phyloP scores from a whole-genome alignment of 1,140 invertebrate species.

The Polyergus mexicanus region DNA sequence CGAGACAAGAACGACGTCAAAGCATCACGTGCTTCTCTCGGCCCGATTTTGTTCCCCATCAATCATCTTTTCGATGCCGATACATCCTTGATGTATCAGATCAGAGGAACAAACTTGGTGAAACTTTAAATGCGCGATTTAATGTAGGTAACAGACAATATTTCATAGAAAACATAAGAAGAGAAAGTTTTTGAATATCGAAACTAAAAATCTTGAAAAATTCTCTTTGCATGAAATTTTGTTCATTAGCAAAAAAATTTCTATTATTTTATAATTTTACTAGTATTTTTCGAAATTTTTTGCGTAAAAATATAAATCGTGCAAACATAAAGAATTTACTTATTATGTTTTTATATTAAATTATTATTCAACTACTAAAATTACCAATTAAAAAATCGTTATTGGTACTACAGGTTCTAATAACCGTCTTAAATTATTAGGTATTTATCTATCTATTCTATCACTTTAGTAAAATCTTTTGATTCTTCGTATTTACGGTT shows the following conservation, averaged over 20 bases:
- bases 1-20: conserved; percentile 14
- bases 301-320: not conserved
- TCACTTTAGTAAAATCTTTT: conserved; percentile 11
- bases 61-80: conserved; percentile 6
- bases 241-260: not conserved
- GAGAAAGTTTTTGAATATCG: not conserved
- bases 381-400: not conserved
- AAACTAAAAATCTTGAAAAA: not conserved
- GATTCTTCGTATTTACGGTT: not conserved
- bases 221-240: not conserved
- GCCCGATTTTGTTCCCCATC: conserved; percentile 30
- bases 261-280: not conserved
- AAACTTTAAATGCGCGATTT: conserved; percentile 17
- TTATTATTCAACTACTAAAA: not conserved
- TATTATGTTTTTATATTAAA: not conserved
- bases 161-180: not conserved
- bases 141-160: not conserved
- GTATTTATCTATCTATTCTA: not conserved
- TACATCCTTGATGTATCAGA: not conserved
- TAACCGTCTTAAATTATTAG: not conserved
- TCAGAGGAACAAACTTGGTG: not conserved
- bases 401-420: not conserved
- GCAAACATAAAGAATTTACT: not conserved
- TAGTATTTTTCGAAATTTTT: not conserved
- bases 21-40: conserved; percentile 39